phyloP scores from a whole-genome alignment of 1,140 invertebrate genomes.

The Neodiprion virginianus region DNA sequence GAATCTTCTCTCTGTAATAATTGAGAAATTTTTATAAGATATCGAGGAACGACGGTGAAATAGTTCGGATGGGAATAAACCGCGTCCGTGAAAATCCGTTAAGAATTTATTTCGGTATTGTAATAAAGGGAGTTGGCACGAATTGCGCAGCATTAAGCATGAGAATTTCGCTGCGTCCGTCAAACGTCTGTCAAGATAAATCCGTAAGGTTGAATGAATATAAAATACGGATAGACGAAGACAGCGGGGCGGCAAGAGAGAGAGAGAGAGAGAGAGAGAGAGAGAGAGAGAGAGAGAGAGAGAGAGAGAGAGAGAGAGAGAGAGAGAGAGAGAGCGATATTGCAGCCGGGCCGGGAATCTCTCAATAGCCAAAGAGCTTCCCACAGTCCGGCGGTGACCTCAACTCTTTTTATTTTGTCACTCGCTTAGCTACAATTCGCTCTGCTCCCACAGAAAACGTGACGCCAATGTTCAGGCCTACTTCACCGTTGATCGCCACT shows the following conservation, averaged over 20 bases:
- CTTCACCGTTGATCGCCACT: constrained; percentile 6
- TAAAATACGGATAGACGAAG: background rate
- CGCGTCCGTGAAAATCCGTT: too few relatives aligned
- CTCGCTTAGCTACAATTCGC: constrained; percentile 33
- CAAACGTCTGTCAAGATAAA: background rate
- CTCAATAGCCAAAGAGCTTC: constrained; percentile 30
- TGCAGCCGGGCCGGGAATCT: background rate
- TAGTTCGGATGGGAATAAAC: too few relatives aligned
- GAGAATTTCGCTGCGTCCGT: background rate
- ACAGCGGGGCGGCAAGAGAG: too few relatives aligned
- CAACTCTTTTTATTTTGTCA: constrained; percentile 43
- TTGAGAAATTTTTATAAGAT: too few relatives aligned
- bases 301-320: too few relatives aligned
- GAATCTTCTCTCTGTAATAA: too few relatives aligned
- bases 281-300: too few relatives aligned
- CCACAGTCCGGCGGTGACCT: constrained; percentile 40
- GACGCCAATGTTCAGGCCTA: constrained; percentile 25
- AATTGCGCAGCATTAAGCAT: too few relatives aligned
- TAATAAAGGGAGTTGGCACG: too few relatives aligned
- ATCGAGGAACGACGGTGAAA: too few relatives aligned
- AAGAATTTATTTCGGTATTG: too few relatives aligned
- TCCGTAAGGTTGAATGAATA: constrained; percentile 3
- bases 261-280: too few relatives aligned
- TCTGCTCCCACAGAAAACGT: constrained; percentile 45
- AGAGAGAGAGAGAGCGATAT: background rate